Evolutionary conservation across 1,140 invertebrate species (phyloP).

Genomic region (Macrobrachium rosenbergii): DNA sequence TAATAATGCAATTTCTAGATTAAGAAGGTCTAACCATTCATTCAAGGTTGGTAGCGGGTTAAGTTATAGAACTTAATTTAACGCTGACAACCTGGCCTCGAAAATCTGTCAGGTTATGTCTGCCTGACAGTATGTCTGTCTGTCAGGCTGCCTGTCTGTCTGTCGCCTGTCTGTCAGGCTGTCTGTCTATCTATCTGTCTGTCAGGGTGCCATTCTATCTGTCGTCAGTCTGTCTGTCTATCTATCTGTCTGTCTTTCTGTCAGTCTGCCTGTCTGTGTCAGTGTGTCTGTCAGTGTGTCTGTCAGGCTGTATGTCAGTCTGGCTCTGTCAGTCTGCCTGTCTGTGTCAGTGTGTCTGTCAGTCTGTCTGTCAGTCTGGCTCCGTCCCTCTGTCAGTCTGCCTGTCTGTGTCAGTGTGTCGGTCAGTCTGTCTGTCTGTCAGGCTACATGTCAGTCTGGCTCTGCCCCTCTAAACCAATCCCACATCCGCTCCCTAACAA

Average conservation of each 20-base stretch:
- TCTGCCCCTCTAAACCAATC: constrained; percentile 6
- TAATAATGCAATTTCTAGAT: too few relatives aligned
- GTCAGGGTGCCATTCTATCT: background rate
- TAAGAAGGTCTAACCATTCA: too few relatives aligned
- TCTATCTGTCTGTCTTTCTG: constrained; percentile 7
- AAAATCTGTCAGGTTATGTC: background rate
- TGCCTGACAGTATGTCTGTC: background rate
- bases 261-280: background rate
- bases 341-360: background rate
- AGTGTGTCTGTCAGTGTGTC: background rate
- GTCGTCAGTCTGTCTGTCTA: background rate
- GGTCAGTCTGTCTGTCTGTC: background rate
- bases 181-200: background rate
- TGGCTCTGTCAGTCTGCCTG: background rate
- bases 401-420: background rate
- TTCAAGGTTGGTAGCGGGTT: too few relatives aligned
- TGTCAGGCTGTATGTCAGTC: too few relatives aligned
- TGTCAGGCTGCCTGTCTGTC: too few relatives aligned
- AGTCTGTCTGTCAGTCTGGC: background rate
- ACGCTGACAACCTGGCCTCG: too few relatives aligned
- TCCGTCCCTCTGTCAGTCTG: constrained; percentile 9
- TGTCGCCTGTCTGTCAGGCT: background rate
- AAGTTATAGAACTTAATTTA: too few relatives aligned
- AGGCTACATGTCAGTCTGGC: too few relatives aligned
- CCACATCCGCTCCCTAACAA: background rate